phyloP scores from a whole-genome alignment of 2,888 invertebrate species.

The Endotricha flammealis region DNA sequence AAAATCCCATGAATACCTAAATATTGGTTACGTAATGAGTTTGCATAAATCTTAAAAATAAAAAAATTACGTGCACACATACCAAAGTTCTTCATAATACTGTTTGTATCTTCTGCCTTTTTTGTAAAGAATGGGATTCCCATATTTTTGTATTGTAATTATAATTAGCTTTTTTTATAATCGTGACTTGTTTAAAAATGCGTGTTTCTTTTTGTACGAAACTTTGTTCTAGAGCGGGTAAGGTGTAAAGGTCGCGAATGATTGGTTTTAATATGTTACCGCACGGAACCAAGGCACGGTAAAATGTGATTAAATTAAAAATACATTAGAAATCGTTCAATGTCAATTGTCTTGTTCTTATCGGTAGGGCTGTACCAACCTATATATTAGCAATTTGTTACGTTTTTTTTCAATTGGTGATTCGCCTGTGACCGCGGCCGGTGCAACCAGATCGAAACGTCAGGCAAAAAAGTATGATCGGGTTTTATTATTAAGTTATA shows the following conservation, averaged over 20 bases:
- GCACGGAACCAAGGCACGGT: conserved; percentile 29
- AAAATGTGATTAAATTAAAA: conserved; percentile 24
- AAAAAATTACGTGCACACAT: not conserved
- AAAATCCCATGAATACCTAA: conserved; percentile 8
- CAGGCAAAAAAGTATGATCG: too few species aligned
- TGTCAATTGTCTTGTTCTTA: conserved; percentile 22
- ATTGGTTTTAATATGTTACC: conserved; percentile 26
- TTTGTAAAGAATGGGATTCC: conserved; percentile 20
- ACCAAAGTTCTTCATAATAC: conserved; percentile 3
- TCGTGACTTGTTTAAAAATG: conserved; percentile 17
- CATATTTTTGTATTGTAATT: conserved; percentile 18
- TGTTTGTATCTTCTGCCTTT: conserved; percentile 12
- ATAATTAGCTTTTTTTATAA: conserved; percentile 13
- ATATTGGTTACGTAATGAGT: conserved; percentile 2
- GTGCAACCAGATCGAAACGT: too few species aligned
- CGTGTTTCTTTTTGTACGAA: conserved; percentile 5
- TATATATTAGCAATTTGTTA: not conserved
- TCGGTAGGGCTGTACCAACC: conserved; percentile 8
- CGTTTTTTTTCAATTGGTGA: too few species aligned
- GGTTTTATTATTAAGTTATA: too few species aligned
- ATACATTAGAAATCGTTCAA: conserved; percentile 28
- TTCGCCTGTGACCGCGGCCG: too few species aligned
- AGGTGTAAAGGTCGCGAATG: conserved; percentile 21
- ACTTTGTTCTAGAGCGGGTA: not conserved
- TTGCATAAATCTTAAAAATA: conserved; percentile 1